phyloP scores from a whole-genome alignment of 2,113 vertebrate species.

The Macroglossus sobrinus region DNA sequence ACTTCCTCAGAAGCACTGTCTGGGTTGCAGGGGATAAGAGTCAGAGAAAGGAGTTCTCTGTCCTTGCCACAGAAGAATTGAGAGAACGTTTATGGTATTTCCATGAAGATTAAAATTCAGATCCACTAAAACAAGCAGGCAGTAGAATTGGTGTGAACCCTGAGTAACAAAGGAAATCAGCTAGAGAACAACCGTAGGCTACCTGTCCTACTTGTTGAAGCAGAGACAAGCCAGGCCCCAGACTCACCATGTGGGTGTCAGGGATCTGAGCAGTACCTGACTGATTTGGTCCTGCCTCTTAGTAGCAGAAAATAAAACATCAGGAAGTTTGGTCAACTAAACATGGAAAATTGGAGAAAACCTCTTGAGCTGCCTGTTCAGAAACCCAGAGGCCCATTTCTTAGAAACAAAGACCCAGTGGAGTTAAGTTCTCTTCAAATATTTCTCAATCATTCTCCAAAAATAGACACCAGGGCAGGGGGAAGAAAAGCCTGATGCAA shows the following conservation, averaged over 20 bases:
- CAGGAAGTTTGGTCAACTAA: not conserved
- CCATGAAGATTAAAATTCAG: not conserved
- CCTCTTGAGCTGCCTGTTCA: not conserved
- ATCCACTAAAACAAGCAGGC: not conserved
- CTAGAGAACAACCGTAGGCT: too few relatives aligned
- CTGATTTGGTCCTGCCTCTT: not conserved
- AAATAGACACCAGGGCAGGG: slow-evolving; percentile 12
- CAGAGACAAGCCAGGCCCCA: not conserved
- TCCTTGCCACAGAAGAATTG: not conserved
- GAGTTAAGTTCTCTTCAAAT: slow-evolving; percentile 41
- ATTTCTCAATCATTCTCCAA: slow-evolving; percentile 48
- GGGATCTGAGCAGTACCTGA: fast-evolving
- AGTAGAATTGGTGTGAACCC: not conserved
- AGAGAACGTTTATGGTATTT: not conserved
- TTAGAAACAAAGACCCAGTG: not conserved
- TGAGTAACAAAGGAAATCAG: not conserved
- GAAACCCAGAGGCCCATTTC: not conserved
- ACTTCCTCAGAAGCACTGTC: not conserved
- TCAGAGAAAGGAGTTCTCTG: not conserved
- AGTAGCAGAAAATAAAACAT: not conserved
- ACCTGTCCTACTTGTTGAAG: not conserved
- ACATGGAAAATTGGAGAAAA: not conserved
- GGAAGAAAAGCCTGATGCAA: not conserved
- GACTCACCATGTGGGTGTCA: fast-evolving
- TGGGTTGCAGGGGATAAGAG: not conserved